These are phyloP conservation scores for Syngnathoides biaculeatus DNA, from an alignment of 2,113 vertebrate genomes.

Conservation along the genomic window DNA sequence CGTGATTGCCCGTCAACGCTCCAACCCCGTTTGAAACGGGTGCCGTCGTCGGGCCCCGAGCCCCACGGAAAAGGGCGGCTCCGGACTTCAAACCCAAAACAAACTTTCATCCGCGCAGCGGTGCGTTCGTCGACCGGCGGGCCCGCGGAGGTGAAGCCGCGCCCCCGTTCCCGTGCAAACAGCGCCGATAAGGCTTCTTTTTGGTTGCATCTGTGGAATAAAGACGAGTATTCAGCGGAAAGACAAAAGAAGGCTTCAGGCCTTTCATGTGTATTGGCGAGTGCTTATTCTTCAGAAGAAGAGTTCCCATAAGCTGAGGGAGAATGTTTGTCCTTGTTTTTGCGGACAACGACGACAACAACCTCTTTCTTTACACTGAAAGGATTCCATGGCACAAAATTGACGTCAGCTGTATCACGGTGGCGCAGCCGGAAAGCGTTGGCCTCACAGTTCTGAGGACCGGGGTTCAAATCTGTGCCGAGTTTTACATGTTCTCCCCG, in stretches of 20 bases:
- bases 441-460: too few relatives aligned
- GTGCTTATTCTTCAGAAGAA: not conserved
- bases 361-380: not conserved
- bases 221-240: not conserved
- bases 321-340: too few relatives aligned
- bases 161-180: constrained; percentile 25
- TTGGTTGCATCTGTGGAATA: not conserved
- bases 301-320: not conserved
- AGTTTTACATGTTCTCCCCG: too few relatives aligned
- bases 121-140: constrained; percentile 40
- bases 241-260: not conserved
- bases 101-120: constrained; percentile 56
- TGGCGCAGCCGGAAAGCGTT: too few relatives aligned
- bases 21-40: constrained; percentile 14
- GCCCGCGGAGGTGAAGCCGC: constrained; percentile 31
- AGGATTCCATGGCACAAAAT: not conserved
- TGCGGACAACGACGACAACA: too few relatives aligned
- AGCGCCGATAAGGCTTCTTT: constrained; percentile 8
- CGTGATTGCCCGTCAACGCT: constrained; percentile 35
- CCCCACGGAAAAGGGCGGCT: constrained; percentile 41
- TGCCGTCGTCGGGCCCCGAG: constrained; percentile 37
- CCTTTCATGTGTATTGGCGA: not conserved
- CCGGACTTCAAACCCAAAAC: constrained; percentile 43
- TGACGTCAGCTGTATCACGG: too few relatives aligned
- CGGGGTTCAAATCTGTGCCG: too few relatives aligned